Base-by-base conservation (phyloP, 1,140 invertebrate genomes). In the Drosophila neocordata region DNA sequence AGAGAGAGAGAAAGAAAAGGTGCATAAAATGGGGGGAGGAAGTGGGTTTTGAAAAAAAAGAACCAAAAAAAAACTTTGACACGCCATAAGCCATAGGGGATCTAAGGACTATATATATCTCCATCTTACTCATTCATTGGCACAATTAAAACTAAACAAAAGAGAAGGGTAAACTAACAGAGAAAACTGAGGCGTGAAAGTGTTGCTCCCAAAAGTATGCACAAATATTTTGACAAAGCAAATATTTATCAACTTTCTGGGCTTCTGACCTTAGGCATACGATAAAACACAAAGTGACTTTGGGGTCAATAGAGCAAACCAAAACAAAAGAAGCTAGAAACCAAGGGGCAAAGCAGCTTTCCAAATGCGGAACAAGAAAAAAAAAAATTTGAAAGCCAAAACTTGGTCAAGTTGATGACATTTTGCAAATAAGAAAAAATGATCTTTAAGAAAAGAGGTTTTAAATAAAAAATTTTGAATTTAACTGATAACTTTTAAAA, bases 141-240 rank as follows among this genome's bases (percentile, higher is more conserved):
- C 75, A 69, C 80, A 84, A 83, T 84, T 84, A 84, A 83, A 83
- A 76, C 76, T 31, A 79, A 83, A 79, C 73, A 81, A 73, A 75
- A 68, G 64, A 67, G 60, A 15, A 5, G 34, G 22, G 27, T 7
- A 73, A 41, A 41, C 22, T 27, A 66, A 48, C 41, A 48, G 51
- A 48, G 9, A 20, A 44, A 69, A 73, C 11, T 69, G 56, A 65
- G 65, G 68, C 65, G 65, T 76, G 57, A 84, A 70, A 75, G 67
- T 78, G 61, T 65, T 83, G 53, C 48, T 68, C 57, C 58, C 6
- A 58, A 77, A 73, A 84, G 80, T 77, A 73, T 71, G 73, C 73
- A 69, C 76, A 79, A 84, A 84, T 84, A 84, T 84, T 84, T 84
- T 69, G 76, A 80, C 80, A 84, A 70, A 64, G 73, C 81, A 84